Evolutionary conservation across 2,797 vertebrate genomes (phyloP), one percentile per base, ranked within the genome.

Genomic region (Cryptoblepharus egeriae): DNA sequence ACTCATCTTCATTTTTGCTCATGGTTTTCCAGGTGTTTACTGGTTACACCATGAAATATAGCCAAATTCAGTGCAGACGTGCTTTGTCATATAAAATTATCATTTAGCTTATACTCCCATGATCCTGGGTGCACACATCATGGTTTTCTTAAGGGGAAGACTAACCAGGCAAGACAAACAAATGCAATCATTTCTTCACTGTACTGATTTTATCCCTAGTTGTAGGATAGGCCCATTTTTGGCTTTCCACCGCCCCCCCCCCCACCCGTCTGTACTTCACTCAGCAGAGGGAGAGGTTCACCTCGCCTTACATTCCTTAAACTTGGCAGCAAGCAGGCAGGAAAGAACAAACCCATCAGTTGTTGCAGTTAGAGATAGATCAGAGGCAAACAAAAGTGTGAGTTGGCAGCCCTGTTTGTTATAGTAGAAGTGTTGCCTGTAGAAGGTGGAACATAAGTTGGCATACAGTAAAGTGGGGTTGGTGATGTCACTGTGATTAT

Each of bases 401-500:
- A 92, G 69, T 79, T 89, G 92, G 79, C 75, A 75, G 71, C 77
- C 49, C 78, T 88, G 52, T 86, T 91, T 84, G 58, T 32, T 88
- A 90, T 70, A 58, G 0, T 82, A 71, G 55, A 76, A 0, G 0
- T 42, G 55, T 82, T 28, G 64, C 26, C 52, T 63, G 83, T n/a
- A 32, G 77, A 65, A 65, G 52, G 37, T 42, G 67, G 85, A 67
- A 49, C 72, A 70, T 32, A 30, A 83, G 71, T 81, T 42, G 35
- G 52, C 45, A 69, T 0, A 0, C 26, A n/a, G 39, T 63, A 78
- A 92, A 85, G 85, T 87, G 88, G 0, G 0, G 39, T 35, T 0
- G 78, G 88, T 88, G 87, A 88, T n/a, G 12, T 90, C n/a, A 68
- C 87, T 89, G 88, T 88, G 70, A 75, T 92, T 90, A 83, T 67